These are phyloP conservation scores for Stenurella melanura DNA, from an alignment of 2,888 invertebrate species.

Conservation along the genomic window DNA sequence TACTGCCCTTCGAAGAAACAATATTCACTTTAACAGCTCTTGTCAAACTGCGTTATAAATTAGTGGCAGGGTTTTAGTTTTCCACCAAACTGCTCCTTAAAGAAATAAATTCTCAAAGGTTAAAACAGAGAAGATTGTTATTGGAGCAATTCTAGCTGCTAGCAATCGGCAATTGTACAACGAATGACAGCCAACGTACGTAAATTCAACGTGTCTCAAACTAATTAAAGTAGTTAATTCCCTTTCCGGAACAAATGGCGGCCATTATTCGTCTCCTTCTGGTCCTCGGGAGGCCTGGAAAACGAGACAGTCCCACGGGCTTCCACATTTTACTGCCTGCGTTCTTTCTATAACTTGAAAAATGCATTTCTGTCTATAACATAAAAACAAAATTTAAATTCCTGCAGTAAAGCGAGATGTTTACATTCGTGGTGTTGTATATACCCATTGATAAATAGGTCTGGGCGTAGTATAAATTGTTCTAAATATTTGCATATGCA, in stretches of 20 bases:
- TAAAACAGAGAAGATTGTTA: conserved; percentile 66
- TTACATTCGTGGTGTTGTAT: background rate
- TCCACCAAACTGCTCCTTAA: conserved; percentile 53
- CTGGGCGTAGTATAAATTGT: background rate
- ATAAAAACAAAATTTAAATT: conserved; percentile 2
- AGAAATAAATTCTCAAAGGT: conserved; percentile 67
- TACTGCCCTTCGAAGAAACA: conserved; percentile 16
- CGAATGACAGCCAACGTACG: conserved; percentile 70
- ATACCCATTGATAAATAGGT: background rate
- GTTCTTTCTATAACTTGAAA: conserved; percentile 45
- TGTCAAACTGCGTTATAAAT: conserved; percentile 22
- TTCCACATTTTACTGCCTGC: conserved; percentile 52
- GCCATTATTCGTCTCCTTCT: conserved; percentile 71
- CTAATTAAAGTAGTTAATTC: conserved; percentile 75
- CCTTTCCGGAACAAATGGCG: conserved; percentile 72
- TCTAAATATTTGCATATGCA: background rate
- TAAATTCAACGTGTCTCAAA: conserved; percentile 74
- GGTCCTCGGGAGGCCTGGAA: conserved; percentile 58
- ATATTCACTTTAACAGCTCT: conserved; percentile 25
- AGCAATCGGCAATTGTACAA: conserved; percentile 68
- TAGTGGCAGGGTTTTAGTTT: conserved; percentile 55
- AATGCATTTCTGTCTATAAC: conserved; percentile 22
- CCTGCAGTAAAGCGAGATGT: background rate
- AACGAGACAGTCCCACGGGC: conserved; percentile 61
- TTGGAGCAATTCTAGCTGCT: conserved; percentile 65